phyloP scores from a whole-genome alignment of 2,888 invertebrate species.

The Parnassius mnemosyne region DNA sequence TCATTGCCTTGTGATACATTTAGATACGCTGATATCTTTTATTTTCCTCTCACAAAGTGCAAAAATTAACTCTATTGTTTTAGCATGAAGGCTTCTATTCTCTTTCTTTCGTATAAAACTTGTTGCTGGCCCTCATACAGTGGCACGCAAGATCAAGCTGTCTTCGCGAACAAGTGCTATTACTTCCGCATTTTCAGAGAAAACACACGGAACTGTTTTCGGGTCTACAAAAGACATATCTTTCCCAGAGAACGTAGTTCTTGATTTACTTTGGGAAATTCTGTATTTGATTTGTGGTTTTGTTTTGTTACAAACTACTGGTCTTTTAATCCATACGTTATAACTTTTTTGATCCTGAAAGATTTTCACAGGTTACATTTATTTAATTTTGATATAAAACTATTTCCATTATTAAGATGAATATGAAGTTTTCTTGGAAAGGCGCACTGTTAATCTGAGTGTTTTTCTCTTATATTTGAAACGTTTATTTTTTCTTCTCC shows the following conservation, averaged over 20 bases:
- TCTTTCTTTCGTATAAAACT: slow-evolving; percentile 51
- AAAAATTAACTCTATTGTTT: slow-evolving; percentile 45
- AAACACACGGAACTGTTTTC: slow-evolving; percentile 71
- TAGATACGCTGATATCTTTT: slow-evolving; percentile 57
- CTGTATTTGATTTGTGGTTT: not conserved
- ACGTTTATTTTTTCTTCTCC: slow-evolving; percentile 8
- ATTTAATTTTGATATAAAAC: slow-evolving; percentile 9
- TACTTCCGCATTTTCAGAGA: slow-evolving; percentile 58
- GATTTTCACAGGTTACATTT: slow-evolving; percentile 40
- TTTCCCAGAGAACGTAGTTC: slow-evolving; percentile 1
- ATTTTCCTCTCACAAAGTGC: slow-evolving; percentile 31
- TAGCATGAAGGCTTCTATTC: slow-evolving; percentile 50
- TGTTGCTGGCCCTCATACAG: slow-evolving; percentile 69
- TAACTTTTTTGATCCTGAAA: slow-evolving; percentile 15
- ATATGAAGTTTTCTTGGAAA: slow-evolving; percentile 21
- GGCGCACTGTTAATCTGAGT: slow-evolving; percentile 17
- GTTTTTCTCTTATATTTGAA: slow-evolving; percentile 10
- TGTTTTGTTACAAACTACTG: not conserved
- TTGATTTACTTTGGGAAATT: slow-evolving; percentile 37
- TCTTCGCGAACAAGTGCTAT: slow-evolving; percentile 68
- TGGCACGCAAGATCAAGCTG: slow-evolving; percentile 70
- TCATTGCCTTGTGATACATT: slow-evolving; percentile 46
- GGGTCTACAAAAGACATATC: slow-evolving; percentile 34
- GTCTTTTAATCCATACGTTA: slow-evolving; percentile 22
- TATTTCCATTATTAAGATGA: slow-evolving; percentile 23